Percentiles rank a stretch among this genome's conserved stretches.
phyloP scores from a whole-genome alignment of 2,113 vertebrate genomes.

The Pterocles burchelli region DNA sequence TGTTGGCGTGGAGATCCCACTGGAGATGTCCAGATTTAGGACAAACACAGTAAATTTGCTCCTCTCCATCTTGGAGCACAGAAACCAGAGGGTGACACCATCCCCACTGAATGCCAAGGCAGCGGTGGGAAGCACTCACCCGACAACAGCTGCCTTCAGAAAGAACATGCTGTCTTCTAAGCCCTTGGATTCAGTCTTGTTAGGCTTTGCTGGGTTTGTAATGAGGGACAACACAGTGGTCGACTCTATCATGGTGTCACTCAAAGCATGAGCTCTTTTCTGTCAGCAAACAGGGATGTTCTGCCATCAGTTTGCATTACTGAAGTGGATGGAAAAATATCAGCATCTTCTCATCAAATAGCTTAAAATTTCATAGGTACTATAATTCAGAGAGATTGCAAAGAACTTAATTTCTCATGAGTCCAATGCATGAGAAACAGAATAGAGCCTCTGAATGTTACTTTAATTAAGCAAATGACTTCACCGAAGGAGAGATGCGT shows the following conservation, averaged over 20 bases:
- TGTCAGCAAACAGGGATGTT: not conserved
- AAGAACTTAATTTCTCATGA: not conserved
- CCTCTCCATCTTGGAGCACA: not conserved
- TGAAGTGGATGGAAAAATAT: not conserved
- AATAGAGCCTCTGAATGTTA: not conserved
- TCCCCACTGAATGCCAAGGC: not conserved
- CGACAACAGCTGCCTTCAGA: not conserved
- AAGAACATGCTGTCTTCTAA: not conserved
- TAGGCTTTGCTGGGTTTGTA: not conserved
- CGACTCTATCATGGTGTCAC: not conserved
- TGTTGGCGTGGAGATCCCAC: not conserved
- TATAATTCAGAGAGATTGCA: not conserved
- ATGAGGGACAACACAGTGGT: not conserved
- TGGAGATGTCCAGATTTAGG: not conserved
- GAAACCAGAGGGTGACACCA: not conserved
- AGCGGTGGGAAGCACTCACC: not conserved
- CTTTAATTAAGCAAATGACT: not conserved
- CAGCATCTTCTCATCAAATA: not conserved
- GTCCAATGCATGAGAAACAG: not conserved
- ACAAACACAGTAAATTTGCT: not conserved
- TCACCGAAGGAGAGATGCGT: not conserved
- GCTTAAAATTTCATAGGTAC: not conserved
- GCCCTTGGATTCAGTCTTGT: not conserved
- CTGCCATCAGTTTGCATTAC: not conserved
- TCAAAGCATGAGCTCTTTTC: not conserved